Evolutionary conservation across 1,140 invertebrate species (phyloP).

Genomic region (Cydia amplana): DNA sequence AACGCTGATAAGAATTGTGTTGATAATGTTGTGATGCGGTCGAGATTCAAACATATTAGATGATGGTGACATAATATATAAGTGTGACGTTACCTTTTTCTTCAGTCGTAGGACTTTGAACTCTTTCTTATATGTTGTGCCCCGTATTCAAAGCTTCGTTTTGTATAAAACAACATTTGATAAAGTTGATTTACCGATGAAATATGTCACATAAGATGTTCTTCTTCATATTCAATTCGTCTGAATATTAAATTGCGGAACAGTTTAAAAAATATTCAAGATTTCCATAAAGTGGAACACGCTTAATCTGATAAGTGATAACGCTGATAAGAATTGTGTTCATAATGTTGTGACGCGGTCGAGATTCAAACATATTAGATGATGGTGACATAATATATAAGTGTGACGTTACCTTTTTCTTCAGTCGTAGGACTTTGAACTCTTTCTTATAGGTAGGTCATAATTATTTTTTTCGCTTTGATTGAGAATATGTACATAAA

Average conservation of each 20-base stretch:
- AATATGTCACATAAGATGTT: too few relatives aligned
- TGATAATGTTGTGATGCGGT: background rate
- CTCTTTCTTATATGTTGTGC: background rate
- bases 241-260: too few relatives aligned
- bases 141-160: too few relatives aligned
- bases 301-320: background rate
- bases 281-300: too few relatives aligned
- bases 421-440: background rate
- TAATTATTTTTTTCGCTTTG: background rate
- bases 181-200: too few relatives aligned
- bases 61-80: conserved; percentile 4
- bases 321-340: background rate
- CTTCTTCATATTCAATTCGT: too few relatives aligned
- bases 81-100: background rate
- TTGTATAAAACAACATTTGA: too few relatives aligned
- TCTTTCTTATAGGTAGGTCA: background rate
- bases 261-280: too few relatives aligned
- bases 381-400: background rate
- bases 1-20: background rate
- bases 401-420: background rate
- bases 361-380: background rate
- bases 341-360: background rate
- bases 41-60: background rate
- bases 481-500: too few relatives aligned
- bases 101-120: background rate